Evolutionary conservation across 2,113 vertebrate species (phyloP).

Genomic region (Amia ocellicauda): DNA sequence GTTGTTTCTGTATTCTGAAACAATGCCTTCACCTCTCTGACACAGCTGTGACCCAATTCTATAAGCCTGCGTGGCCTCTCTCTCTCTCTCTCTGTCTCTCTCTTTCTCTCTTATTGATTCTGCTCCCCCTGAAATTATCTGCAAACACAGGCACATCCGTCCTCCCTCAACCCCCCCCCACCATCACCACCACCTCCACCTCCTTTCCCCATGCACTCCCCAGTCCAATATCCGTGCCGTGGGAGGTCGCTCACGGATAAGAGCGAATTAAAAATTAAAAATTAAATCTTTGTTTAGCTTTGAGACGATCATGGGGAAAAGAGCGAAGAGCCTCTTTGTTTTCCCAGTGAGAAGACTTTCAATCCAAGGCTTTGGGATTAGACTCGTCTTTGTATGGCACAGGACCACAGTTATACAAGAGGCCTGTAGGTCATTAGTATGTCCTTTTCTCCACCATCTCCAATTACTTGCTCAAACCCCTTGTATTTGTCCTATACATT

Average conservation of each 20-base stretch:
- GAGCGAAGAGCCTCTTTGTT: too few relatives aligned
- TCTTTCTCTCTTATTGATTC: constrained; percentile 21
- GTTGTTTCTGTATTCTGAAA: constrained; percentile 18
- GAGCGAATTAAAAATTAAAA: too few relatives aligned
- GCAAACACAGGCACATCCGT: constrained; percentile 9
- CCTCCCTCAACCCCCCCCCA: neutral
- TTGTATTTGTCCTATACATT: too few relatives aligned
- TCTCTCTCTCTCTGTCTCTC: constrained; percentile 17
- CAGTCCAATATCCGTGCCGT: neutral
- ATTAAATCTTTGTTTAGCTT: neutral
- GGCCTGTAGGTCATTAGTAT: too few relatives aligned
- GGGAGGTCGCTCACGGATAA: too few relatives aligned
- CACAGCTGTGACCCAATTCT: constrained; percentile 21
- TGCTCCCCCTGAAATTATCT: constrained; percentile 14
- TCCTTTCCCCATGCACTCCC: neutral
- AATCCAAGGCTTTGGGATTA: constrained; percentile 30
- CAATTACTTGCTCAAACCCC: too few relatives aligned
- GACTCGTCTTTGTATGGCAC: constrained; percentile 25
- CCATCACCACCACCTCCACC: constrained; percentile 3
- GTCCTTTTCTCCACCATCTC: too few relatives aligned
- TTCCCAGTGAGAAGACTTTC: constrained; percentile 34
- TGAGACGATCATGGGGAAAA: constrained; percentile 16
- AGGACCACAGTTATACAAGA: too few relatives aligned
- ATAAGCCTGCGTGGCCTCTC: constrained; percentile 3
- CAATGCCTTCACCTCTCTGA: constrained; percentile 25